Base-by-base conservation (phyloP, 2,888 invertebrate genomes). In the Gandaritis pyraliata region DNA sequence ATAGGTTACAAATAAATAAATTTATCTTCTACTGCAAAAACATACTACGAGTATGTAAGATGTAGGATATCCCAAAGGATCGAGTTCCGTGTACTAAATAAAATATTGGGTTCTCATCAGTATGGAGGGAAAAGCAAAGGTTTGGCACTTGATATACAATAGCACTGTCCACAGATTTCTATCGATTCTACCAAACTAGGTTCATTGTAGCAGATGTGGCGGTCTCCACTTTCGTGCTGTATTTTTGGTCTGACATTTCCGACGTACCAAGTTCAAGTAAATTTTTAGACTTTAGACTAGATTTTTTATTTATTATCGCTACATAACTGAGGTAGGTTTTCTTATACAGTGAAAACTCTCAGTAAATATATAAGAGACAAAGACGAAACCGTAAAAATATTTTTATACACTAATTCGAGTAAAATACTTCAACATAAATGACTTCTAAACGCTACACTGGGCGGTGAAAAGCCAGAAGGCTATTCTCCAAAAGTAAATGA, bases 111-210 rank as follows among this genome's bases (percentile, higher is more conserved):
- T 49, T 41, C 71, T 71, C 71, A 71, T 71, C 69, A 65, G 67
- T 69, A 71, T 71, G 69, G 68, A 68, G 66, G 65, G 57, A 58
- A 59, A 61, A 66, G 66, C 67, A 50, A 55, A 64, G 65, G 65
- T 64, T 66, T 68, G 66, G 66, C 61, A 61, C 66, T 70, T 71
- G 70, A 67, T 71, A 68, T 71, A 69, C 71, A 67, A 65, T 65
- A 49, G 53, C 58, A 54, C 64, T 66, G 70, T 64, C 68, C 67
- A 69, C 64, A 61, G 67, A 69, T 63, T 68, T 64, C 52, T 64
- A 67, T 71, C 61, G 69, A 62, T 65, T 60, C 52, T 47, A 58
- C 54, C 61, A 54, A 65, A 70, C 64, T 64, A 58, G 61, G 59
- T 61, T 71, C 60, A 61, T 61, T 63, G 66, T 52, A 63, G 58